Evolutionary conservation across 2,113 vertebrate species (phyloP), one percentile per base, ranked within the genome.

Genomic region (Hirundichthys speculiger): DNA sequence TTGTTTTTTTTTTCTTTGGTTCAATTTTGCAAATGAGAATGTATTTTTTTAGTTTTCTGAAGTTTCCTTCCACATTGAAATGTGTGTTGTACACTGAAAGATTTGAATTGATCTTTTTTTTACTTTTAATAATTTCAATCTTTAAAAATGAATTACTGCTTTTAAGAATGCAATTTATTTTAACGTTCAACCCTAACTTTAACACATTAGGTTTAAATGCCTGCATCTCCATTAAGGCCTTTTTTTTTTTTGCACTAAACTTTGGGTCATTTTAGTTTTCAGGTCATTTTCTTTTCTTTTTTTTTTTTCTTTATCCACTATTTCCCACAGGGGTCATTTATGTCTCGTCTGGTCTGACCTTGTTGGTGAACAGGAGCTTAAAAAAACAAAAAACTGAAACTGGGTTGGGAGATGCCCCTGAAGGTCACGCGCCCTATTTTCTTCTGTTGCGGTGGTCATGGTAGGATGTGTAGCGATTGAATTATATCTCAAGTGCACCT

Each of bases 401-500:
- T 20, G 25, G 18, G 18, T 24, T 38, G 13, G 48, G 41, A 14
- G 52, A 56, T 64, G 3, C 22, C 70, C 52, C 53, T 38, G 16
- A 51, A 22, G 38, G 25, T 56, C 72, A 69, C 64, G 68, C 24
- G 70, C 24, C 73, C 79, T 51, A 48, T 64, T 64, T 46, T 39
- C 40, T n/a, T 71, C 69, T 75, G 64, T 63, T 55, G 68, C 52
- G 58, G 63, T 55, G 65, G 72, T 40, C 9, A 40, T 52, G 70
- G 73, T 69, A 64, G 47, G 79, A 69, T 73, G 80, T 83, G 83
- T 61, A 40, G 54, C 64, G 76, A 62, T 74, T 87, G 61, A 80
- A 85, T 87, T 79, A 79, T 82, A 68, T 77, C 81, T 80, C 57
- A 83, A 85, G 83, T 87, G 73, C 79, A 72, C 75, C 87, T 78